Percentiles rank a stretch among this genome's conserved stretches.
phyloP scores from a whole-genome alignment of 2,888 invertebrate genomes.

The Iphiclides podalirius region DNA sequence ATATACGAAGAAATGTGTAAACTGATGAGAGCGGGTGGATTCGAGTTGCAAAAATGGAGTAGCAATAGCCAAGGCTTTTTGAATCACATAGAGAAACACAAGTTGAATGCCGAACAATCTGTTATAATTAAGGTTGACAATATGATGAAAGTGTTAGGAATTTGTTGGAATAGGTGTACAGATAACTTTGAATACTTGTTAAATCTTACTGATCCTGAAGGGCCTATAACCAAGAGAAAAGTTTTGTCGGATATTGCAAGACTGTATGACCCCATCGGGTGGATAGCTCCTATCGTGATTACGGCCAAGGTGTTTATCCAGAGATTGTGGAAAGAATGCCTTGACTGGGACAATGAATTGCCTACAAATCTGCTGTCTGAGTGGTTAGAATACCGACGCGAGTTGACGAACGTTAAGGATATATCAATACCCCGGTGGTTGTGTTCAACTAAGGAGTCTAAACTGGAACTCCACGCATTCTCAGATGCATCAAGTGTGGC shows the following conservation, averaged over 20 bases:
- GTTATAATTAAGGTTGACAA: slow-evolving; percentile 24
- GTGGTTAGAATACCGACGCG: slow-evolving; percentile 23
- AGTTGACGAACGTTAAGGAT: slow-evolving; percentile 11
- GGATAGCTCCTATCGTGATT: slow-evolving; percentile 31
- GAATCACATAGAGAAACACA: slow-evolving; percentile 20
- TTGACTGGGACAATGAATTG: slow-evolving; percentile 29
- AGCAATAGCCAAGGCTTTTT: slow-evolving; percentile 29
- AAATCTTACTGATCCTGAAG: slow-evolving; percentile 18
- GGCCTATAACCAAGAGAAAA: slow-evolving; percentile 28
- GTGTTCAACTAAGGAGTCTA: not conserved
- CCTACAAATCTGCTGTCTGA: slow-evolving; percentile 14
- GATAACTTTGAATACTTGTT: slow-evolving; percentile 30
- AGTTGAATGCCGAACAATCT: slow-evolving; percentile 4
- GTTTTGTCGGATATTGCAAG: slow-evolving; percentile 32
- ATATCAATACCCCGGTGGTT: slow-evolving; percentile 29
- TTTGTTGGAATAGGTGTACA: slow-evolving; percentile 31
- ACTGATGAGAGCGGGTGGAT: slow-evolving; percentile 31
- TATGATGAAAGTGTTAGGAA: slow-evolving; percentile 31
- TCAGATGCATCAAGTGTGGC: slow-evolving; percentile 29
- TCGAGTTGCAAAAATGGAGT: slow-evolving; percentile 35
- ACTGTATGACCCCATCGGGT: slow-evolving; percentile 35
- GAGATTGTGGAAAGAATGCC: slow-evolving; percentile 26
- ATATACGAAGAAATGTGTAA: slow-evolving; percentile 23
- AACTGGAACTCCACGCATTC: slow-evolving; percentile 28
- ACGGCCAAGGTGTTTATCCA: slow-evolving; percentile 29